These are phyloP conservation scores for Theocolax elegans DNA, from an alignment of 1,140 invertebrate genomes.

Conservation along the genomic window DNA sequence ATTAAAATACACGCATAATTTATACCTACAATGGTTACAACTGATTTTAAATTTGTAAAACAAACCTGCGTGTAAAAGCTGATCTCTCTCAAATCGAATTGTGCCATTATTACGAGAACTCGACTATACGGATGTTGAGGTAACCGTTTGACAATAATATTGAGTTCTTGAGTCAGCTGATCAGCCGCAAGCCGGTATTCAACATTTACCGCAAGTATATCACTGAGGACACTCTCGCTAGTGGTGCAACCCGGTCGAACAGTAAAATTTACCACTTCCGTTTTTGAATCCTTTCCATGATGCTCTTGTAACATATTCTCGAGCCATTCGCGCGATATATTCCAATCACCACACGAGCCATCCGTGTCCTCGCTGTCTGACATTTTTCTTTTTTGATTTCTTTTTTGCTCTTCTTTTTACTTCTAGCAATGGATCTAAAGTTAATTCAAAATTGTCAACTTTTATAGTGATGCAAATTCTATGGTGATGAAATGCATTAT, in stretches of 20 bases:
- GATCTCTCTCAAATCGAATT: slow-evolving; percentile 84
- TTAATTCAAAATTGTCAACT: too few relatives aligned
- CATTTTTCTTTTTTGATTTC: slow-evolving; percentile 52
- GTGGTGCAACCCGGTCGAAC: slow-evolving; percentile 68
- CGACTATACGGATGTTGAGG: slow-evolving; percentile 80
- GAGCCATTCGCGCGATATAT: slow-evolving; percentile 71
- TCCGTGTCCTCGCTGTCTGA: slow-evolving; percentile 69
- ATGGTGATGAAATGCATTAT: too few relatives aligned
- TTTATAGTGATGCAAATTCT: too few relatives aligned
- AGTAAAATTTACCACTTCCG: slow-evolving; percentile 66
- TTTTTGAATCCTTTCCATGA: slow-evolving; percentile 62
- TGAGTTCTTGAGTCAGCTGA: slow-evolving; percentile 60
- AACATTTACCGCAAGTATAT: slow-evolving; percentile 72
- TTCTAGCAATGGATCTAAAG: too few relatives aligned
- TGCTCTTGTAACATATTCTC: slow-evolving; percentile 70
- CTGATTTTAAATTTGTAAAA: too few relatives aligned
- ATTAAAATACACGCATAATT: too few relatives aligned
- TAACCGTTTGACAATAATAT: slow-evolving; percentile 79
- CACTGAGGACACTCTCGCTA: slow-evolving; percentile 72
- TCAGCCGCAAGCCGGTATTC: slow-evolving; percentile 62
- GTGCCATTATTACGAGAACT: slow-evolving; percentile 82
- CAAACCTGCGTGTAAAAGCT: slow-evolving; percentile 84
- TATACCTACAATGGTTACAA: too few relatives aligned
- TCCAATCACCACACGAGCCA: slow-evolving; percentile 55
- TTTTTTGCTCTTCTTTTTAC: too few relatives aligned